phyloP scores from a whole-genome alignment of 2,113 vertebrate genomes.

The Neotoma lepida region DNA sequence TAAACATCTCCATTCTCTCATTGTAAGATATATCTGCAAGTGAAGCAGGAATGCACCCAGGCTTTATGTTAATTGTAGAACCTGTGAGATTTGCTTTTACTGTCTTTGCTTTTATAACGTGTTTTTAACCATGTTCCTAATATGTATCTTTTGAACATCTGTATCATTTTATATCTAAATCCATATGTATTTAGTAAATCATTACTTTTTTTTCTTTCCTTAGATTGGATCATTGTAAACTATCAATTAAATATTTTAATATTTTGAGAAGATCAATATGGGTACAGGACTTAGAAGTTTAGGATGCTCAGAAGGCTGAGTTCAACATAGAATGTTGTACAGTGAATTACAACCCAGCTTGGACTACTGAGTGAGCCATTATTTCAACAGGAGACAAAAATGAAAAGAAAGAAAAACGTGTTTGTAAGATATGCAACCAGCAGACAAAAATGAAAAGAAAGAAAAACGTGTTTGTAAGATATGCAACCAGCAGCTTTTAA shows the following conservation, averaged over 20 bases:
- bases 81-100: neutral
- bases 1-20: neutral
- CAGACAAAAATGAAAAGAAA: neutral
- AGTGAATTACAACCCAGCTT: neutral
- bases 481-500: neutral
- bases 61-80: neutral
- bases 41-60: neutral
- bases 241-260: neutral
- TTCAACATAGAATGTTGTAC: too few relatives aligned
- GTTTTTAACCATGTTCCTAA: neutral
- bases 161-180: neutral
- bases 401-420: neutral
- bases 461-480: neutral
- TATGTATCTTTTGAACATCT: neutral
- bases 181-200: neutral
- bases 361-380: neutral
- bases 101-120: neutral
- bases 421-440: neutral
- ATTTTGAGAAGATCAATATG: neutral
- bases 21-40: neutral
- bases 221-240: neutral
- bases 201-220: too few relatives aligned
- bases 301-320: neutral
- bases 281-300: neutral
- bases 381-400: neutral